Base-by-base conservation (phyloP, 2,888 invertebrate species). In the Nineta flava region DNA sequence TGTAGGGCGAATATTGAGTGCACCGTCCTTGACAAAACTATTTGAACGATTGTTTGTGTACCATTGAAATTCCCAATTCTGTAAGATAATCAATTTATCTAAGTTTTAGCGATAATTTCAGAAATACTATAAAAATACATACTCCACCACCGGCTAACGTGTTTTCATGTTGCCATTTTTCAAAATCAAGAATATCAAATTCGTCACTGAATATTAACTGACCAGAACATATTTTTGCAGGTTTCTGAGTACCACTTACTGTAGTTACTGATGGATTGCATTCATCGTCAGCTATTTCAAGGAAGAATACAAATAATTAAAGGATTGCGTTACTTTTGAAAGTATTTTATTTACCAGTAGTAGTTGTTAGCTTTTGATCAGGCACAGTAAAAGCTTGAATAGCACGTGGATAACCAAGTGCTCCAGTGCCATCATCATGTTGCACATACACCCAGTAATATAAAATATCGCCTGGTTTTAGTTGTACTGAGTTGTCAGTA, bases 31-130 rank as follows among this genome's bases (percentile, higher is more conserved):
- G 1, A 69, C 65, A 62, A 73, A 83, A 46, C 79, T 79, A 64
- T 82, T 81, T 1, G 73, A 67, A 21, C 82, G 70, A 61, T 80
- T 80, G 66, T 83, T 81, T 56, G 64, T 72, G 62, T 81, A 81
- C 66, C 77, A 77, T 63, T 83, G 77, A 63, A 82, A 83, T 61
- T 82, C 81, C 77, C 78, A 77, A 62, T 81, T 81, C 78, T 79
- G 60, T 32, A 63, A 66, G n/a, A 53, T 55, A 40, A 54, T 46
- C 17, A 15, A 26, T 45, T 31, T 12, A 17, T n/a, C 9, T 17
- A n/a, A 44, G 3, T 9, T 42, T 41, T 12, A 7, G 42, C 42
- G 9, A 4, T 9, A 3, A 42, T n/a, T 17, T 42, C 10, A 10
- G 3, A 42, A 5, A 16, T 15, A 35, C 31, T 45, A 3, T 13